Percentiles rank a stretch among this genome's conserved stretches.
Conservation (phyloP, 92 coral and sea anemone species). For the Scolanthus callimorphus region DNA sequence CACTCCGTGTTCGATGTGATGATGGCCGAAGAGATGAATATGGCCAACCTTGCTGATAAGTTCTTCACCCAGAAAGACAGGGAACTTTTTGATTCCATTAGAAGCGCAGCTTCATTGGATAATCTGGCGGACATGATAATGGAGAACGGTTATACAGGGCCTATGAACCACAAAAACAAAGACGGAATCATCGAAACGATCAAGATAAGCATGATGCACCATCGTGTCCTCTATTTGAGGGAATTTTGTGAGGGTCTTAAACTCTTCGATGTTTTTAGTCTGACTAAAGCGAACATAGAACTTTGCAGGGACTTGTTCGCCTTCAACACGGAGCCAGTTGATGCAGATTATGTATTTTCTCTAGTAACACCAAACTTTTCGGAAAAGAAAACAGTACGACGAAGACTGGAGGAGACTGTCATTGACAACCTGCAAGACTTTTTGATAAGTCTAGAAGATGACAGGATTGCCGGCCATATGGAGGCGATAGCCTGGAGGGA, state of each 20-base stretch:
- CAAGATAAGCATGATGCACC: not conserved
- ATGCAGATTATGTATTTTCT: conserved; percentile 13
- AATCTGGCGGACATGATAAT: conserved; percentile 23
- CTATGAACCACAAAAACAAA: conserved; percentile 7
- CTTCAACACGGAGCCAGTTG: not conserved
- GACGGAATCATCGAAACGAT: conserved; percentile 1
- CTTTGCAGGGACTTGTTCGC: conserved; percentile 7
- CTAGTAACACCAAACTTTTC: conserved; percentile 3
- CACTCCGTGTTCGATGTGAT: conserved; percentile 34
- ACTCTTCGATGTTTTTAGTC: not conserved
- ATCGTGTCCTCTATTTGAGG: not conserved
- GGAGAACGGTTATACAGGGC: conserved; percentile 65
- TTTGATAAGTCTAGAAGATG: conserved; percentile 12
- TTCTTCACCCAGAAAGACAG: conserved; percentile 32
- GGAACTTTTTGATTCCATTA: not conserved
- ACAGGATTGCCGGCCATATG: conserved; percentile 7
- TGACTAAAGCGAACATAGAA: not conserved
- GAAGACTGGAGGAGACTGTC: not conserved
- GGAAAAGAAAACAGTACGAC: not conserved
- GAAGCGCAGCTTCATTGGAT: not conserved
- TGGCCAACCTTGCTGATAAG: conserved; percentile 20
- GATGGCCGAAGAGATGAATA: conserved; percentile 23
- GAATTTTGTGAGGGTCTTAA: conserved; percentile 10
- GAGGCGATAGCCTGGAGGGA: not conserved
- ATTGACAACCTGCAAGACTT: conserved; percentile 14